Evolutionary conservation across 1,140 invertebrate species (phyloP).

Genomic region (Dinothrombium tinctorium): DNA sequence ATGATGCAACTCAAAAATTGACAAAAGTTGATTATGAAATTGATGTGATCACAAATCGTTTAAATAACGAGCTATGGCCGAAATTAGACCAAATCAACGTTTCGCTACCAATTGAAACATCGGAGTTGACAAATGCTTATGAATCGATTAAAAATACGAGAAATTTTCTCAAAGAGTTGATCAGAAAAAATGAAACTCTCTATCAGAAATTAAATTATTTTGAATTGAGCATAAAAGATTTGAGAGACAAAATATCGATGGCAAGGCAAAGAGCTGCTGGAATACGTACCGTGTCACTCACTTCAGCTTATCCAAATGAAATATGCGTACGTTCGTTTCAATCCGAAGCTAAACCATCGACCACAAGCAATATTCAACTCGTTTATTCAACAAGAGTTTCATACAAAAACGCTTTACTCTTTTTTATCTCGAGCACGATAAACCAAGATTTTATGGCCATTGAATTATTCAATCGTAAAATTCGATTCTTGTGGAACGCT

Average conservation of each 20-base stretch:
- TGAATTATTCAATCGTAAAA: conserved; percentile 46
- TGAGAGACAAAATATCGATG: conserved; percentile 44
- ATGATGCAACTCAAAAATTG: too few species aligned
- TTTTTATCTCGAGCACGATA: conserved; percentile 30
- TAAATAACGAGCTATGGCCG: conserved; percentile 23
- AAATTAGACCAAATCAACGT: conserved; percentile 13
- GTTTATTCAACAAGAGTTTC: conserved; percentile 35
- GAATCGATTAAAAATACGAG: conserved; percentile 13
- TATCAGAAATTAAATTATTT: conserved; percentile 12
- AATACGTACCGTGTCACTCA: conserved; percentile 53
- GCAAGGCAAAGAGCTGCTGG: conserved; percentile 53
- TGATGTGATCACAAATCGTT: conserved; percentile 11
- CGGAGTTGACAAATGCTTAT: conserved; percentile 14
- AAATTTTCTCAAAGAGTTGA: conserved; percentile 14
- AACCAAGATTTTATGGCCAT: conserved; percentile 45
- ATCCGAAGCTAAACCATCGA: conserved; percentile 33
- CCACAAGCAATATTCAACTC: conserved; percentile 40
- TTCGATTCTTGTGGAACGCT: conserved; percentile 48
- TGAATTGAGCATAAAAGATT: conserved; percentile 26
- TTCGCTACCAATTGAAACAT: conserved; percentile 13
- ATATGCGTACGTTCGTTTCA: conserved; percentile 50
- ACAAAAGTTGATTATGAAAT: too few species aligned
- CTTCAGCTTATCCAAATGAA: conserved; percentile 19
- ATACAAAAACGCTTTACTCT: conserved; percentile 33
- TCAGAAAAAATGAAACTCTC: conserved; percentile 17